phyloP scores from a whole-genome alignment of 2,113 vertebrate genomes.

The Gallinago jamesoni region DNA sequence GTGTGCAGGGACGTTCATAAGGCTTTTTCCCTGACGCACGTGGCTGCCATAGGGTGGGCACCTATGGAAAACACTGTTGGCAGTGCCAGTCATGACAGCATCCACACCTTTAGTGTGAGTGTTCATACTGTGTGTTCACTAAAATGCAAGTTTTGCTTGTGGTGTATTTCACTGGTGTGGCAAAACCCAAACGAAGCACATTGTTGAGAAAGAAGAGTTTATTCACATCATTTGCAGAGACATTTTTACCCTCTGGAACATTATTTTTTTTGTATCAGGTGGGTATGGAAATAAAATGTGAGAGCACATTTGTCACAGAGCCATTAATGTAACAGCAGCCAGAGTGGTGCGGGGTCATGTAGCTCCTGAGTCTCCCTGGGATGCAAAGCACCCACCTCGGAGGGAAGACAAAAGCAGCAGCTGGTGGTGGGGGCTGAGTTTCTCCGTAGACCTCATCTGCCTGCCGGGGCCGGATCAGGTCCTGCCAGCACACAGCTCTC shows the following conservation, averaged over 20 bases:
- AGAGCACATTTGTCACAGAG: background rate
- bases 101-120: accelerated
- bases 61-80: background rate
- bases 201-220: background rate
- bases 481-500: slow-evolving; percentile 72
- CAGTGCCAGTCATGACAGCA: background rate
- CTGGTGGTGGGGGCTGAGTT: background rate
- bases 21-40: background rate
- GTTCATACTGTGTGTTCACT: accelerated
- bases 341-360: background rate
- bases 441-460: background rate
- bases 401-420: background rate
- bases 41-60: background rate
- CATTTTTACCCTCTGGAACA: background rate
- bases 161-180: background rate
- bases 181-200: background rate
- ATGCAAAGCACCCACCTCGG: background rate
- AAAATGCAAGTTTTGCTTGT: background rate
- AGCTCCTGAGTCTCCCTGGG: background rate
- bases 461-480: background rate
- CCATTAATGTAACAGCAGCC: background rate
- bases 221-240: background rate
- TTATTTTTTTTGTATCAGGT: background rate
- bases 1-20: background rate
- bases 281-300: background rate